Base-by-base conservation (phyloP, 1,140 invertebrate species). In the Musca domestica region DNA sequence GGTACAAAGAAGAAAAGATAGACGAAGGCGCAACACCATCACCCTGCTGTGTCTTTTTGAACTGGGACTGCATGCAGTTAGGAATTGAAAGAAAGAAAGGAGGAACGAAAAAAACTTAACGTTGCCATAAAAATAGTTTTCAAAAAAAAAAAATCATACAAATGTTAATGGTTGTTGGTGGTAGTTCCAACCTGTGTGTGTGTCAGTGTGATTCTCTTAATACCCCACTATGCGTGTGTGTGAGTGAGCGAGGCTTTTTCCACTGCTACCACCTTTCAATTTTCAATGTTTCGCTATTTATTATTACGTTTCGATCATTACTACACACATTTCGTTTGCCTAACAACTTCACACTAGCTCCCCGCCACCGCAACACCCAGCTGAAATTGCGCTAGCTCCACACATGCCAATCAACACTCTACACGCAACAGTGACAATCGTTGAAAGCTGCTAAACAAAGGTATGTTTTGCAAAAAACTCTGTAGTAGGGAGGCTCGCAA, bases 271-370 rank as follows among this genome's bases (percentile, higher is more conserved):
- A 25, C 52, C 52, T 56, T 56, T 56, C 52, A 56, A 56, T 56
- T 56, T 56, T 15, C 52, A 56, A 27, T 56, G 52, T 27, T 56
- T 56, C 17, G 52, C 52, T 56, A 56, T 56, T 56, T 56, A 56
- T 56, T 56, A 56, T 56, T 56, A 56, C 22, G 52, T 56, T 56
- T 56, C 22, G 52, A 56, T 56, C 52, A 56, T 56, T 56, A 27
- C 52, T 27, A 27, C 52, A 56, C 52, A 56, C 52, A 56, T 56
- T 56, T 56, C 52, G 23, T 56, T 41, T 41, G 34, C 34, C 34
- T 41, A 41, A 41, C 34, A 41, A 41, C 34, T 41, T 41, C 34
- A 41, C 34, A 41, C 34, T 12, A 41, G 34, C 10, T 10, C 34
- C 34, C 34, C 34, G 34, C 10, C 2, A 12, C 34, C n/a, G n/a